phyloP scores from a whole-genome alignment of 1,140 invertebrate genomes.

The Pseudomyrmex concolor region DNA sequence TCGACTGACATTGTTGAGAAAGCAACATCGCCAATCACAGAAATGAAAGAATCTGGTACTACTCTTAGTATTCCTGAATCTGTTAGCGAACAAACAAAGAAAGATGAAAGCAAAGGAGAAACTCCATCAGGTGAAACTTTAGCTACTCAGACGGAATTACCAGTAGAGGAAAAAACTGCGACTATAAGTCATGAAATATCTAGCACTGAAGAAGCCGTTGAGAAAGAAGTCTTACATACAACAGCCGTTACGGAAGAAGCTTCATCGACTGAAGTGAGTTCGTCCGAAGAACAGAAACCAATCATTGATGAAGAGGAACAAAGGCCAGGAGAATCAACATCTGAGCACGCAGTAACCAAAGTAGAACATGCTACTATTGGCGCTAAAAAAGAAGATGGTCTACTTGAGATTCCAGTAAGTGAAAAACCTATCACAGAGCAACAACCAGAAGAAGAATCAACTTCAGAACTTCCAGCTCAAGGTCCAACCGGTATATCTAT shows the following conservation, averaged over 20 bases:
- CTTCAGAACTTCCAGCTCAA: constrained; percentile 60
- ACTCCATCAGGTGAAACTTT: constrained; percentile 36
- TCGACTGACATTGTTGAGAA: constrained; percentile 38
- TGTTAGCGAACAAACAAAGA: neutral
- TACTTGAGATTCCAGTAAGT: neutral
- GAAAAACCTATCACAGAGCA: constrained; percentile 20
- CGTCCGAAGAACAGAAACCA: constrained; percentile 18
- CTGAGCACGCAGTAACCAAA: constrained; percentile 29
- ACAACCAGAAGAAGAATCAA: constrained; percentile 4
- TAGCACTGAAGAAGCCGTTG: constrained; percentile 39
- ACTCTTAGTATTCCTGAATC: constrained; percentile 34
- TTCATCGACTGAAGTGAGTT: constrained; percentile 2
- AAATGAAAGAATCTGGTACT: constrained; percentile 11
- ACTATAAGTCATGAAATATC: neutral
- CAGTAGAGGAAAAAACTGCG: constrained; percentile 21
- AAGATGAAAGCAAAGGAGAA: constrained; percentile 1
- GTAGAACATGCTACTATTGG: neutral
- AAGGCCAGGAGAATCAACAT: constrained; percentile 21
- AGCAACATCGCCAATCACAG: constrained; percentile 1
- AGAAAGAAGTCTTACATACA: neutral
- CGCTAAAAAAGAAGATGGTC: constrained; percentile 54
- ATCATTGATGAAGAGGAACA: constrained; percentile 4
- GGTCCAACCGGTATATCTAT: constrained; percentile 75
- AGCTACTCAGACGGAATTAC: constrained; percentile 12
- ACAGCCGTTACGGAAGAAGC: neutral